A percentile compares a stretch with the other conserved stretches of the same genome.
These are phyloP conservation scores for Ophiothrix spiculata DNA, from an alignment of 35 echinoderm and acorn worm species.

Conservation along the genomic window DNA sequence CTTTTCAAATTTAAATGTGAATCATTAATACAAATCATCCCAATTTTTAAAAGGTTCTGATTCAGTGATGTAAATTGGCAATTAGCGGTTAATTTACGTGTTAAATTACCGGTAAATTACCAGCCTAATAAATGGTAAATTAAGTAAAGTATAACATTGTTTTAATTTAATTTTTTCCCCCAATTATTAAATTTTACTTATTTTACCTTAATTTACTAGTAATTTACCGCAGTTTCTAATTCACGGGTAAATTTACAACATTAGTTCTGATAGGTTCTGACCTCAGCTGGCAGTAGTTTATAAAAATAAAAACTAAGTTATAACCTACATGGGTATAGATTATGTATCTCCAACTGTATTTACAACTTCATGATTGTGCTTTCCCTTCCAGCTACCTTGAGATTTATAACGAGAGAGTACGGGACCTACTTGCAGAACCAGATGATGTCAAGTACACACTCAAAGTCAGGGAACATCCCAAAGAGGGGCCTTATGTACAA, in stretches of 20 bases:
- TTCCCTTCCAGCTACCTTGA: conserved; percentile 68
- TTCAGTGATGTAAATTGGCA: too few species aligned
- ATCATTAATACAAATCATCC: too few species aligned
- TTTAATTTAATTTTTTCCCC: too few species aligned
- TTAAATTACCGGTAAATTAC: too few species aligned
- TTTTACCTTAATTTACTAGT: background rate
- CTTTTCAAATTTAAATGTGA: too few species aligned
- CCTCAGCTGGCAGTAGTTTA: background rate
- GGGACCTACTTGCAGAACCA: conserved; percentile 73
- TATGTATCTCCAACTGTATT: background rate
- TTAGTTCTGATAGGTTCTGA: too few species aligned
- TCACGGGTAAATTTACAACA: background rate
- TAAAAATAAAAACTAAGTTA: background rate
- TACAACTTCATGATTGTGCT: background rate
- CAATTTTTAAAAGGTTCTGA: too few species aligned
- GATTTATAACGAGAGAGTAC: conserved; percentile 98
- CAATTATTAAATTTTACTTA: too few species aligned
- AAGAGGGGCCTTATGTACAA: conserved; percentile 99
- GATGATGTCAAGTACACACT: conserved; percentile 66
- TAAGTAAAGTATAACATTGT: too few species aligned
- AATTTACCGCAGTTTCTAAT: background rate
- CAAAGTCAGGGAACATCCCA: conserved; percentile 90
- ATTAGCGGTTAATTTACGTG: too few species aligned
- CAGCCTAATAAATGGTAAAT: too few species aligned
- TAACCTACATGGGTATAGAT: background rate